Base-by-base conservation (phyloP, 2,888 invertebrate genomes). In the Aplocera efformata region DNA sequence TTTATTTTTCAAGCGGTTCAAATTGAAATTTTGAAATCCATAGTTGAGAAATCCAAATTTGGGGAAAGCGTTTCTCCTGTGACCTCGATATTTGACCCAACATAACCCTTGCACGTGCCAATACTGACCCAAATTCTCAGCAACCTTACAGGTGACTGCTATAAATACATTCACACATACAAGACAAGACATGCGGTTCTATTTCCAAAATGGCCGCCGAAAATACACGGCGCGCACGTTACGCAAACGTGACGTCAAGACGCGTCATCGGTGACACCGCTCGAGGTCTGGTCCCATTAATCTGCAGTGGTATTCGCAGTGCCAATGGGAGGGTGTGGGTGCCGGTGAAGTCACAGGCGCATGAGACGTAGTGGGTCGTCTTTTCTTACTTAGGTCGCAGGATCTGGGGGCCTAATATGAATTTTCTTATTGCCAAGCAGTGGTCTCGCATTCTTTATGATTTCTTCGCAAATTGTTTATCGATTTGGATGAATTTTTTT, bases 111-210 rank as follows among this genome's bases (percentile, higher is more conserved):
- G 22, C 47, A 33, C 35, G 40, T 48, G 43, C 42, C 36, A 30
- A 38, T 33, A 35, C 10, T 44, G 45, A 46, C 50, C 48, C 29
- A 49, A 42, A 42, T 47, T 13, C 30, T 10, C 23, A 20, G 28
- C 47, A 46, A 50, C 42, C 50, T 40, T 46, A 55, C 75, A 76
- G 74, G 73, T 82, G 80, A 82, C 78, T 72, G 49, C 72, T 79
- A 81, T 67, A 67, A 75, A 79, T 85, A 83, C 60, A 53, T 62
- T 74, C 74, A 75, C 77, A 72, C 73, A 72, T 69, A 67, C 71
- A 67, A 72, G 76, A 75, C 74, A 73, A 65, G 72, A 46, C 47
- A 63, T 56, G 45, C 44, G 41, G 51, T 56, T 74, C 73, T 78
- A 74, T 78, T 82, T 76, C 68, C 73, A 79, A 77, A 38, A 48